These are phyloP conservation scores for Oscheius sp. DNA, from an alignment of 2,888 invertebrate genomes.

Conservation along the genomic window DNA sequence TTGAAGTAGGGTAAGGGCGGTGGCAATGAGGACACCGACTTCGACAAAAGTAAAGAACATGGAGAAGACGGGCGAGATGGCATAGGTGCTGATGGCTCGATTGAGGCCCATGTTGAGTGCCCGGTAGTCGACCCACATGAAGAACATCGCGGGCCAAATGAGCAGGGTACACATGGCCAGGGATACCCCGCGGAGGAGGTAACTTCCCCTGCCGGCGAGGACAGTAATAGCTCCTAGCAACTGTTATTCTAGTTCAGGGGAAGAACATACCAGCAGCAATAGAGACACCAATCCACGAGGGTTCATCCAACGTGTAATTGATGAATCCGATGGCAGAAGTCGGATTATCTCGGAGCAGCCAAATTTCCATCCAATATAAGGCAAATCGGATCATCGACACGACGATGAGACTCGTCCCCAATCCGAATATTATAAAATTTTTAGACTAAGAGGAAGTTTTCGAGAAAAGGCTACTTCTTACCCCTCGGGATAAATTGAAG, in stretches of 20 bases:
- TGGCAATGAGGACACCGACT: constrained; percentile 26
- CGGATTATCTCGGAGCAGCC: not conserved
- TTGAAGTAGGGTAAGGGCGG: constrained; percentile 3
- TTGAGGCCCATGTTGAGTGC: constrained; percentile 3
- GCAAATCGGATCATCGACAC: constrained; percentile 9
- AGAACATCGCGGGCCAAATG: constrained; percentile 40
- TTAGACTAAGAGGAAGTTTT: not conserved
- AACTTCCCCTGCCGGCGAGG: constrained; percentile 12
- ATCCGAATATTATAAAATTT: constrained; percentile 20
- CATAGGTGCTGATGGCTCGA: constrained; percentile 2
- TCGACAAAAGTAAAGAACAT: constrained; percentile 18
- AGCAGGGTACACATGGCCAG: constrained; percentile 18
- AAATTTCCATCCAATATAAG: constrained; percentile 7
- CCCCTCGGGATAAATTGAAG: constrained; percentile 6
- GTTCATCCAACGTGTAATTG: constrained; percentile 36
- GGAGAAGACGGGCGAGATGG: not conserved
- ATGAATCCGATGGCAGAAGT: constrained; percentile 3
- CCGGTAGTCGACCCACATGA: constrained; percentile 35
- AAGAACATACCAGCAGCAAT: constrained; percentile 21
- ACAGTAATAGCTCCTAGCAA: constrained; percentile 27
- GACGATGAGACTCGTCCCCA: constrained; percentile 30
- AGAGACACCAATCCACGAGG: constrained; percentile 26
- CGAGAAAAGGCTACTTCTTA: too few relatives aligned
- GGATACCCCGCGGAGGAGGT: constrained; percentile 33
- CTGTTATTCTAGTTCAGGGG: not conserved